These are phyloP conservation scores for Eumeta japonica DNA, from an alignment of 1,140 invertebrate species.

Conservation along the genomic window DNA sequence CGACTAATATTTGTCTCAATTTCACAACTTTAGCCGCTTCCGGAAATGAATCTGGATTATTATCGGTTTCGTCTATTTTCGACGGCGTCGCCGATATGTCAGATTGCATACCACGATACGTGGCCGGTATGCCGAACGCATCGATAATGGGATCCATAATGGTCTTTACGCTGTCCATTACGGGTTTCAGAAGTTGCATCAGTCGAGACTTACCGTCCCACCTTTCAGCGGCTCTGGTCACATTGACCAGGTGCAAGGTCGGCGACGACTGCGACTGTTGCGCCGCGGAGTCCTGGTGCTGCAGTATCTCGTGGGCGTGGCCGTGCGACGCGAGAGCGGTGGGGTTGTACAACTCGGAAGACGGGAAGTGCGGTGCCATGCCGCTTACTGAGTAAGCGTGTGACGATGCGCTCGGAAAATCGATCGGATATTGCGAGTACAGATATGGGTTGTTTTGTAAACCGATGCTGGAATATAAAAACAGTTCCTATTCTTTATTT, in stretches of 20 bases:
- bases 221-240: constrained; percentile 47
- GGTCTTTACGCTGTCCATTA: constrained; percentile 34
- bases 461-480: constrained; percentile 47
- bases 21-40: constrained; percentile 14
- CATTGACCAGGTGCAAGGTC: constrained; percentile 37
- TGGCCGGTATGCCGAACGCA: constrained; percentile 41
- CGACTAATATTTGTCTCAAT: constrained; percentile 35
- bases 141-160: constrained; percentile 40
- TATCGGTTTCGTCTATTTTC: constrained; percentile 14
- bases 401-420: constrained; percentile 52
- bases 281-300: constrained; percentile 42
- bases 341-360: constrained; percentile 47
- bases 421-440: constrained; percentile 55
- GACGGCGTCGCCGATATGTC: constrained; percentile 29
- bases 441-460: constrained; percentile 52
- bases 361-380: constrained; percentile 44
- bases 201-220: constrained; percentile 57
- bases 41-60: not conserved
- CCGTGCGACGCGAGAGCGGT: constrained; percentile 32
- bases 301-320: constrained; percentile 43
- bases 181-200: constrained; percentile 42
- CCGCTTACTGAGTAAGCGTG: constrained; percentile 51
- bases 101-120: constrained; percentile 36
- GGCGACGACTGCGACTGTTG: constrained; percentile 54
- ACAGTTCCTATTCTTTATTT: constrained; percentile 16